Conservation (phyloP, 2,888 invertebrate genomes). For the Euspilapteryx auroguttella region DNA sequence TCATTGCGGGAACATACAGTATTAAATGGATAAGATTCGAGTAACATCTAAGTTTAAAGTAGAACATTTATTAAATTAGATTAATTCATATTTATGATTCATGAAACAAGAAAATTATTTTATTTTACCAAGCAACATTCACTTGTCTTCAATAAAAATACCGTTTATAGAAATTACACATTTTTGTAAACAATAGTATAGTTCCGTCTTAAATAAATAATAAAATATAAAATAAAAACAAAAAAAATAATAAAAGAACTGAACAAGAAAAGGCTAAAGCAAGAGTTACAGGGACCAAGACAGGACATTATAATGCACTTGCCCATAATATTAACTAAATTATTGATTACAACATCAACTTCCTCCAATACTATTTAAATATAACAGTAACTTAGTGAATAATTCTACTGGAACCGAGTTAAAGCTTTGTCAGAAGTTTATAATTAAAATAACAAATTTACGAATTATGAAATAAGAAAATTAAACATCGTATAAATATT, state of each 20-base stretch:
- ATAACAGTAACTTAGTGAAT: slow-evolving; percentile 59
- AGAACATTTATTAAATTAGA: slow-evolving; percentile 41
- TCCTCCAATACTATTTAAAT: slow-evolving; percentile 51
- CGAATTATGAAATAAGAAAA: slow-evolving; percentile 48
- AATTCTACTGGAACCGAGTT: slow-evolving; percentile 61
- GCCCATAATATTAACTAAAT: slow-evolving; percentile 56
- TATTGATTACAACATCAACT: slow-evolving; percentile 59
- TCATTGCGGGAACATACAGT: slow-evolving; percentile 50
- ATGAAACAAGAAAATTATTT: too few species aligned
- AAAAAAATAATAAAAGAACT: slow-evolving; percentile 35
- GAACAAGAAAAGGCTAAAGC: slow-evolving; percentile 47
- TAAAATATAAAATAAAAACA: slow-evolving; percentile 57
- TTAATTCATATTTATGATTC: too few species aligned
- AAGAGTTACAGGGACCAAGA: slow-evolving; percentile 47
- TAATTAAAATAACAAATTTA: slow-evolving; percentile 58
- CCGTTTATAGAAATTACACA: too few species aligned
- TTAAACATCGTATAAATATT: slow-evolving; percentile 58
- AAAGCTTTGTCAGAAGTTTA: slow-evolving; percentile 60
- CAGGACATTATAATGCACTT: slow-evolving; percentile 58
- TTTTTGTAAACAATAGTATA: too few species aligned
- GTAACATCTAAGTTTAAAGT: slow-evolving; percentile 52
- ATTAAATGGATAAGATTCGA: slow-evolving; percentile 42
- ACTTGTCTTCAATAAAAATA: too few species aligned
- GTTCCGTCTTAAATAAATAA: slow-evolving; percentile 62
- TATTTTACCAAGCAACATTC: too few species aligned